A percentile compares a stretch with the other conserved stretches of the same genome.
These are phyloP conservation scores for Alligator sinensis DNA, from an alignment of 2,113 vertebrate species.

Conservation along the genomic window DNA sequence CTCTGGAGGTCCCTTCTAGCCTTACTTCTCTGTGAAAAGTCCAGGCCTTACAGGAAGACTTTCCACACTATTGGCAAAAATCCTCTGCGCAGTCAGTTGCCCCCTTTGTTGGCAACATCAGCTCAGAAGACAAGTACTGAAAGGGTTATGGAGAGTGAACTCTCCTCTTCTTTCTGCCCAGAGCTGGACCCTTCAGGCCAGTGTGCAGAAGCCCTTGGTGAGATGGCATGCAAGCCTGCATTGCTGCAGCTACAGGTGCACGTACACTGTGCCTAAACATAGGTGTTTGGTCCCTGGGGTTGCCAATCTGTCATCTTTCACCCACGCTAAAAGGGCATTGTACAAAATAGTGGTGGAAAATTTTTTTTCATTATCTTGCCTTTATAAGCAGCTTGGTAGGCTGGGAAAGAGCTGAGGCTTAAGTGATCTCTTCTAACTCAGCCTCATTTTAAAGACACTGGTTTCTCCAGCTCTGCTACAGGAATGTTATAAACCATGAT, in stretches of 20 bases:
- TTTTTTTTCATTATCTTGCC: neutral
- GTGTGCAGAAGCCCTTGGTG: neutral
- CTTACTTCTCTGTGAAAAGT: no score
- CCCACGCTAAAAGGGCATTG: neutral
- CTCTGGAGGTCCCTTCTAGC: no score
- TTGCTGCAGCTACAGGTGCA: accelerated
- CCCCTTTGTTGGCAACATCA: neutral
- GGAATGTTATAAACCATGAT: neutral
- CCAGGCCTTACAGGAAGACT: accelerated
- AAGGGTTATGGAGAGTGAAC: accelerated
- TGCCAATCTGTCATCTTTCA: neutral
- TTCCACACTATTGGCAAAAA: neutral
- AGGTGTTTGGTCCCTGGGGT: neutral
- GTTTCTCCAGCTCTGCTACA: neutral
- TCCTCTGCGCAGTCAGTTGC: neutral
- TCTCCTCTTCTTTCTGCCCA: neutral
- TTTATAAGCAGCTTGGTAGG: neutral
- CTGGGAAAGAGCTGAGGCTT: conserved; percentile 15
- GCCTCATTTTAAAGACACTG: neutral
- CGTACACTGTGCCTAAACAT: neutral
- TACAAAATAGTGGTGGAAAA: neutral
- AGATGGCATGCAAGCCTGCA: neutral
- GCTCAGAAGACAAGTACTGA: neutral
- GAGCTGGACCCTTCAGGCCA: accelerated
- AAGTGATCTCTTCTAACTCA: neutral